Conservation (phyloP, 2,113 vertebrate species). For the Ceyx margarethae region DNA sequence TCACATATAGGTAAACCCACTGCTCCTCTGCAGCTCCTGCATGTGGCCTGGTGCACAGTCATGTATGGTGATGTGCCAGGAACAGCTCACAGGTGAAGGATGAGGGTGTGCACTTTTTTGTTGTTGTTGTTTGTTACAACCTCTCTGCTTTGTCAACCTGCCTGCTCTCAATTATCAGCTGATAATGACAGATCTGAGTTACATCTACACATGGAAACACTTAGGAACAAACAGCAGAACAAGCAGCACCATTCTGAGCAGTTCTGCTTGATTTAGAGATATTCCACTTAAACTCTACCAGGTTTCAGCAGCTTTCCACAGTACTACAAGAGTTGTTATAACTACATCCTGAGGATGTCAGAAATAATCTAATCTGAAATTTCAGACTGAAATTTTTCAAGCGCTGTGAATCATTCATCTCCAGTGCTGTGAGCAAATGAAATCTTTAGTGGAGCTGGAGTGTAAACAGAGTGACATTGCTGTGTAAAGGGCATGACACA, state of each 20-base stretch:
- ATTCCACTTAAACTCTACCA: not conserved
- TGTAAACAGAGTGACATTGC: not conserved
- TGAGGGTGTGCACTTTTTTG: not conserved
- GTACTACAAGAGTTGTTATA: not conserved
- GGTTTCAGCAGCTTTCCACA: not conserved
- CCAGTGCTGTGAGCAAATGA: not conserved
- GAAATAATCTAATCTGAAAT: not conserved
- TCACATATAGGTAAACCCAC: not conserved
- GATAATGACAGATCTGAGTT: not conserved
- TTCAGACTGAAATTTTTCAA: not conserved
- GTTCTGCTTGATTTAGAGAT: not conserved
- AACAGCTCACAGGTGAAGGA: not conserved
- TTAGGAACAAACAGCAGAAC: not conserved
- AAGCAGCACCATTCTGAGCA: not conserved
- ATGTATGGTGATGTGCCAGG: not conserved
- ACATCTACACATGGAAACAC: rapidly evolving
- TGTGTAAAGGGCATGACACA: not conserved
- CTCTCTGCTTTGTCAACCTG: not conserved
- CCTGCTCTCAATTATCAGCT: not conserved
- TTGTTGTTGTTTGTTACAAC: too few species aligned
- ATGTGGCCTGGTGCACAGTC: rapidly evolving
- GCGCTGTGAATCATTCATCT: constrained; percentile 5
- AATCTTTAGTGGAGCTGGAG: not conserved
- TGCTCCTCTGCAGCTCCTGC: not conserved
- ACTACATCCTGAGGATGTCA: not conserved